Conservation (phyloP, 2,888 invertebrate genomes). For the Parascotia fuliginaria region DNA sequence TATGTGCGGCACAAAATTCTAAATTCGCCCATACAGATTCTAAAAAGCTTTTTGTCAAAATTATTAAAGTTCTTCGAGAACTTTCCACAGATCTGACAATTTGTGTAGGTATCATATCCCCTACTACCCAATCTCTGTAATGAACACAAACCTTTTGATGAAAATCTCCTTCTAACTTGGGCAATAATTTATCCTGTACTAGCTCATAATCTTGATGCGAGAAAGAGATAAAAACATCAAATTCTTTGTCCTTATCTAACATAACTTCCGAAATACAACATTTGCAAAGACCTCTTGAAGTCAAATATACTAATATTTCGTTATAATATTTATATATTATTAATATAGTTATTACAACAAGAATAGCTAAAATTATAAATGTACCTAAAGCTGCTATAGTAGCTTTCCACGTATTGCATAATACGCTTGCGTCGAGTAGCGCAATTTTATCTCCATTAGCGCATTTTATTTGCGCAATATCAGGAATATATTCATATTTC, state of each 20-base stretch:
- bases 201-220: constrained; percentile 91
- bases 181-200: constrained; percentile 88
- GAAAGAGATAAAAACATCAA: constrained; percentile 93
- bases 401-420: constrained; percentile 44
- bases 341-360: not conserved
- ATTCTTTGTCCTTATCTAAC: constrained; percentile 59
- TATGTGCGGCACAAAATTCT: constrained; percentile 87
- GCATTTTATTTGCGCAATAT: constrained; percentile 34
- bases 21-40: constrained; percentile 86
- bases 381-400: constrained; percentile 16
- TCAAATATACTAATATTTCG: constrained; percentile 39
- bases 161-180: constrained; percentile 85
- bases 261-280: constrained; percentile 29
- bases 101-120: constrained; percentile 89
- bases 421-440: constrained; percentile 13
- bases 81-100: constrained; percentile 90
- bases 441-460: constrained; percentile 9
- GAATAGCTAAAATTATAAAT: constrained; percentile 18
- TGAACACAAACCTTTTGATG: constrained; percentile 87
- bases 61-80: constrained; percentile 73
- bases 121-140: constrained; percentile 90
- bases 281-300: constrained; percentile 23
- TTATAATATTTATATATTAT: constrained; percentile 35
- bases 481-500: constrained; percentile 20
- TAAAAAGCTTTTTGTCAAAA: constrained; percentile 47